These are phyloP conservation scores for Coregonus sp. DNA, from an alignment of 2,797 vertebrate genomes.

Conservation along the genomic window DNA sequence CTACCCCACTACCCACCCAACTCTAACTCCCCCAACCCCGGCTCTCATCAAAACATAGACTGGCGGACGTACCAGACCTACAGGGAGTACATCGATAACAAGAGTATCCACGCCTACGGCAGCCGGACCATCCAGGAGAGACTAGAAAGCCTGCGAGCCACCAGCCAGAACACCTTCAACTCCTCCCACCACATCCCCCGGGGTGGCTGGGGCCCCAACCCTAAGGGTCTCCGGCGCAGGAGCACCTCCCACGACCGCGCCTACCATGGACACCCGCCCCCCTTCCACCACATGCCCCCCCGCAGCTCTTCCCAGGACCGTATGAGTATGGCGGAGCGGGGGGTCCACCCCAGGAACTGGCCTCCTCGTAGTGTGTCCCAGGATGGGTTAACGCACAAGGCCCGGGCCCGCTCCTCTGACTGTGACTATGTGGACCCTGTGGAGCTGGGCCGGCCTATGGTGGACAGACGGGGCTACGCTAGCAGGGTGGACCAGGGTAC, in stretches of 20 bases:
- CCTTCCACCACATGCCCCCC: conserved; percentile 78
- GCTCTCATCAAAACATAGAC: conserved; percentile 92
- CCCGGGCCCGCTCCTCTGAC: conserved; percentile 84
- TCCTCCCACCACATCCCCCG: conserved; percentile 72
- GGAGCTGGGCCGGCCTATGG: conserved; percentile 67
- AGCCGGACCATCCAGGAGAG: conserved; percentile 95
- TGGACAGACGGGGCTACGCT: conserved; percentile 72
- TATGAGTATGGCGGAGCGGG: conserved; percentile 73
- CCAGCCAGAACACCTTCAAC: conserved; percentile 78
- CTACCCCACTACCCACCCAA: conserved; percentile 79
- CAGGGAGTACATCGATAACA: conserved; percentile 95
- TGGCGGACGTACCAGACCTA: conserved; percentile 99
- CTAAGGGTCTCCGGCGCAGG: conserved; percentile 80
- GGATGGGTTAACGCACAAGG: conserved; percentile 83
- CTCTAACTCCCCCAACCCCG: conserved; percentile 62
- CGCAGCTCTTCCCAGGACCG: conserved; percentile 95
- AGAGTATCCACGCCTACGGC: conserved; percentile 89
- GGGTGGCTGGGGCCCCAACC: conserved; percentile 56
- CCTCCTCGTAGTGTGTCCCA: conserved; percentile 89
- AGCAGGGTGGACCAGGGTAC: conserved; percentile 82
- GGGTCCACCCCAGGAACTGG: conserved; percentile 82
- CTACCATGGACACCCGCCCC: conserved; percentile 71
- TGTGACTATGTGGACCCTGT: conserved; percentile 88
- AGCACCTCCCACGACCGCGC: conserved; percentile 93
- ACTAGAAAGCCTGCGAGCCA: conserved; percentile 86